phyloP scores from a whole-genome alignment of 2,888 invertebrate genomes.

The Bellardia bayeri region DNA sequence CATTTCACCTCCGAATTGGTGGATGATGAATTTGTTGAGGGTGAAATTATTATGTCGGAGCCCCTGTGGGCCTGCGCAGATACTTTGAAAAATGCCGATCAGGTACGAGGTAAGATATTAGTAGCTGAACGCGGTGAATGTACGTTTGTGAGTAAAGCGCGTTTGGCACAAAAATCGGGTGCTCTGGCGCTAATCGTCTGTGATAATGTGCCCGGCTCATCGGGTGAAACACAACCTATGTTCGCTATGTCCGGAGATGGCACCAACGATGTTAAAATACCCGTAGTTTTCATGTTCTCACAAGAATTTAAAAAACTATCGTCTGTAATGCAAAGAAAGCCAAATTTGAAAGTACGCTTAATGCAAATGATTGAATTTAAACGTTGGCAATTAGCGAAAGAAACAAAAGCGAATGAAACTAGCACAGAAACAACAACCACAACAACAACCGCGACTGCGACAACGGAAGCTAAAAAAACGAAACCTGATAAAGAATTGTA shows the following conservation, averaged over 20 bases:
- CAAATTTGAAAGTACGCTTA: constrained; percentile 84
- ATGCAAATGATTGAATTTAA: constrained; percentile 84
- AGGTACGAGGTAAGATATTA: constrained; percentile 90
- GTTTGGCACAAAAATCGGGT: constrained; percentile 92
- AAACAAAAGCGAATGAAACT: constrained; percentile 73
- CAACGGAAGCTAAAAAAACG: constrained; percentile 48
- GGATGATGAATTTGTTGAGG: constrained; percentile 87
- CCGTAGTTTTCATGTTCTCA: constrained; percentile 95
- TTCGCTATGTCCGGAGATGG: constrained; percentile 99
- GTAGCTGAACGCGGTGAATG: constrained; percentile 96
- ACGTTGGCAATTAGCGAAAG: constrained; percentile 81
- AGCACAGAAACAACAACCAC: constrained; percentile 70
- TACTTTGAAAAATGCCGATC: constrained; percentile 85
- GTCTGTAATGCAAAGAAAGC: constrained; percentile 86
- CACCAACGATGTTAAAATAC: constrained; percentile 92
- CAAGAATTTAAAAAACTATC: constrained; percentile 90
- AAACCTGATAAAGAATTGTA: constrained; percentile 73
- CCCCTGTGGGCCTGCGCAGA: constrained; percentile 89
- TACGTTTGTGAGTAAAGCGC: constrained; percentile 96
- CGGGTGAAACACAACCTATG: constrained; percentile 90
- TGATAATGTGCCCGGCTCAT: constrained; percentile 92
- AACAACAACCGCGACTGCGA: constrained; percentile 42
- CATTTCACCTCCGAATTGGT: constrained; percentile 93
- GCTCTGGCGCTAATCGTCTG: constrained; percentile 93
- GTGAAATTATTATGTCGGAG: constrained; percentile 87